Evolutionary conservation across 1,140 invertebrate species (phyloP), one percentile per base, ranked within the genome.

Genomic region (Listronotus oregonensis): DNA sequence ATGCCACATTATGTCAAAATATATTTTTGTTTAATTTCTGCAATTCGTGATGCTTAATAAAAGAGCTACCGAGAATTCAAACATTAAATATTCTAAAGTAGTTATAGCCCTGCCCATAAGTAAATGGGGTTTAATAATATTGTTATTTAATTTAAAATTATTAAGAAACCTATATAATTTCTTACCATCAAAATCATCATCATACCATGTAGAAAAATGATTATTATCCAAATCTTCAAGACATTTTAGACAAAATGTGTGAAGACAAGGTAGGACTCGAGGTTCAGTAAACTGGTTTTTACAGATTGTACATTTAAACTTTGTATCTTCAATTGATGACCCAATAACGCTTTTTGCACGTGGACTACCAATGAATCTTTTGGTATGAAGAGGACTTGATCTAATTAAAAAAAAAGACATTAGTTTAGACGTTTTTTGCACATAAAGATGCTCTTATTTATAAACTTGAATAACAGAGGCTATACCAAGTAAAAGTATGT

Each of bases 201-300:
- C 71, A 76, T 80, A 80, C 49, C 73, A 72, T 32, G 54, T 42
- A 7, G 47, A 39, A 40, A 49, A 65, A 43, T 80, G 75, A 12
- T 62, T 66, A 59, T 47, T 80, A 75, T 70, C 73, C 51, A 68
- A 77, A 73, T 75, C 78, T 55, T 81, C 79, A 10, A 85, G 78
- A 68, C 85, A 86, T 40, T 79, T 74, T 14, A 83, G 82, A 69
- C 85, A 86, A 75, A 85, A 85, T 21, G 82, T 84, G 71, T 86
- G 85, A 11, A 86, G 77, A 71, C 85, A 86, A 0, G 80, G 81
- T 60, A 85, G 72, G 4, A 85, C 79, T 63, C 83, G 73, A 1
- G 85, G 85, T 66, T 86, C 84, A 8, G 79, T 76, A 60, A 81
- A 73, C 31, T 52, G 60, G 44, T 54, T 63, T 46, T 54, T 63